Percentiles rank a stretch among this genome's conserved stretches.
Evolutionary conservation across 2,113 vertebrate species (phyloP).

Genomic region (Anarhynchus alexandrinus): DNA sequence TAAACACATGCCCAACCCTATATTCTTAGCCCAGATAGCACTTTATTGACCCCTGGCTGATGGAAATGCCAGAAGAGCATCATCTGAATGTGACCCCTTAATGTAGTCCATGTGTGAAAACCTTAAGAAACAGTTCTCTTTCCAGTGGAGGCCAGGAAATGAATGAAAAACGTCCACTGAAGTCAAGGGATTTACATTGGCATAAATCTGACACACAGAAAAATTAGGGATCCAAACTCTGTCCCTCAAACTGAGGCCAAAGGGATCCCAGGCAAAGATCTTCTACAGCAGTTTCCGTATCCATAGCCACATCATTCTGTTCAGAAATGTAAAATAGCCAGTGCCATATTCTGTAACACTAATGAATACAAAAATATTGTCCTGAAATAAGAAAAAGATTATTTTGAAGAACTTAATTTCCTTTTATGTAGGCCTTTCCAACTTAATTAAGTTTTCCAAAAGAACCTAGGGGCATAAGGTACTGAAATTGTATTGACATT

Average conservation of each 20-base stretch:
- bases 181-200: constrained; percentile 49
- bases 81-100: constrained; percentile 60
- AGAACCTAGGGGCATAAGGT: not conserved
- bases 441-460: not conserved
- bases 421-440: not conserved
- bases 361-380: not conserved
- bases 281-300: not conserved
- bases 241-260: not conserved
- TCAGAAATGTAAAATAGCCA: not conserved
- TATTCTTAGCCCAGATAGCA: constrained; percentile 37
- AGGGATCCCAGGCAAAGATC: not conserved
- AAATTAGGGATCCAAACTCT: constrained; percentile 1
- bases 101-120: constrained; percentile 65
- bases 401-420: not conserved
- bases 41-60: constrained; percentile 54
- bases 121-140: constrained; percentile 19
- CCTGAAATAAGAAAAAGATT: not conserved
- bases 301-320: not conserved
- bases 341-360: not conserved
- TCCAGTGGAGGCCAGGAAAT: constrained; percentile 46
- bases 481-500: not conserved
- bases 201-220: constrained; percentile 43
- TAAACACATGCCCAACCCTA: constrained; percentile 33
- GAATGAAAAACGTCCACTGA: constrained; percentile 45
- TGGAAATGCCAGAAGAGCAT: constrained; percentile 62